Base-by-base conservation (phyloP, 1,140 invertebrate genomes). In the Choristoneura fumiferana region DNA sequence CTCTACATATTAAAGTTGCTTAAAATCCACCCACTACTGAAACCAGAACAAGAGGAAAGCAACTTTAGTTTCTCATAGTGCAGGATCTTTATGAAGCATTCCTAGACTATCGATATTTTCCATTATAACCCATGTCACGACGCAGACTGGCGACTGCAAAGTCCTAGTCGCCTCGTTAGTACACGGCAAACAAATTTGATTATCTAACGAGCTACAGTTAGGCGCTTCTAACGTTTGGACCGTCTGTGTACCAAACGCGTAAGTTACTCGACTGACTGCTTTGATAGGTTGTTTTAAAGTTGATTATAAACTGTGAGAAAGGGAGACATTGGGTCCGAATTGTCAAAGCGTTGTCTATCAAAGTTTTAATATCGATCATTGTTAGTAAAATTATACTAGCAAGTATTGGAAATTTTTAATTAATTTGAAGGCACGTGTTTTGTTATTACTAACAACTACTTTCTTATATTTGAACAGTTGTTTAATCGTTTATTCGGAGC, bases 161-260 rank as follows among this genome's bases (percentile, higher is more conserved):
- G 43, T 29, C 43, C 17, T 49, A 18, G 43, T 49, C 43, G 14
- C 52, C 34, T 54, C 29, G 52, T 35, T 54, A 36, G 52, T 35
- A n/a, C 29, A 54, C 52, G 14, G 52, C 52, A 54, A 54, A 54
- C 52, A 54, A 54, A 54, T 54, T 54, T 54, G 52, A 54, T 54
- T 54, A 54, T 33, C 52, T 54, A 54, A 54, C 34, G 52, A 54
- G 52, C 40, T 49, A 22, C 43, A 49, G 43, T 49, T 49, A 49
- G 43, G 22, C 43, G 43, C 43, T 18, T 45, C 40, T 49, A 49
- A 22, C 43, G 18, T 49, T 49, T 29, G 43, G 43, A 49, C 17
- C 17, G 14, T 18, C 40, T 45, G 15, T 9, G 43, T 18, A 29
- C 12, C 17, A 29, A 49, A 18, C 43, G 22, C 18, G 43, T 33